A percentile compares a stretch with the other conserved stretches of the same genome.
phyloP scores from a whole-genome alignment of 1,140 invertebrate species.

The Laupala kohalensis region DNA sequence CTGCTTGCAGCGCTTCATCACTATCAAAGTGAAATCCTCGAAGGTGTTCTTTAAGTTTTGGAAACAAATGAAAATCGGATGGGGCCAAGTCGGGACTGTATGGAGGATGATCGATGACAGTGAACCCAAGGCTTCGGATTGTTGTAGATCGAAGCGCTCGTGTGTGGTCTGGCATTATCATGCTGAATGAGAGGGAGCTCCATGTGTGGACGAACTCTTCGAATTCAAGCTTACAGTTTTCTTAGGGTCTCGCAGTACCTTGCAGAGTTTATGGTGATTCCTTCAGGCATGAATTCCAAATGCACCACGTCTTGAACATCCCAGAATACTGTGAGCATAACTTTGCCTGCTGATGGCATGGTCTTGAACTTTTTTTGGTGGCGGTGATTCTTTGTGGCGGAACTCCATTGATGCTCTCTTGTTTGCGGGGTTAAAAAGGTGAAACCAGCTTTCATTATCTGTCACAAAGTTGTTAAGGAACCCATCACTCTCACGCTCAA shows the following conservation, averaged over 20 bases:
- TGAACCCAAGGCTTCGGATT: not conserved
- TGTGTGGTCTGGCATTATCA: conserved; percentile 1
- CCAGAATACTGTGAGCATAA: not conserved
- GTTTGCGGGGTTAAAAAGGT: conserved; percentile 1
- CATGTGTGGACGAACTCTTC: conserved; percentile 3
- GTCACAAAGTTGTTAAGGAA: conserved; percentile 6
- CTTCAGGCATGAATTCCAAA: not conserved
- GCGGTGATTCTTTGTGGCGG: not conserved
- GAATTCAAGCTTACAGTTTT: conserved; percentile 3
- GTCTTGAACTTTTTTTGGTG: not conserved
- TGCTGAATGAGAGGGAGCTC: not conserved
- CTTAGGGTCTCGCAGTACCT: not conserved
- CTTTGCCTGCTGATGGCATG: not conserved
- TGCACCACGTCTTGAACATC: not conserved
- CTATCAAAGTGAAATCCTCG: too few relatives aligned
- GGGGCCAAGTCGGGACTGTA: not conserved
- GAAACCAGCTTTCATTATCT: conserved; percentile 3
- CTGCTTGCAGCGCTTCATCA: not conserved
- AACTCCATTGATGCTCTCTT: conserved; percentile 4
- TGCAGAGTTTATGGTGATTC: conserved; percentile 2
- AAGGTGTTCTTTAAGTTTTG: conserved; percentile 4
- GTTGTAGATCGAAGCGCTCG: not conserved
- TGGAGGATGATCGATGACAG: not conserved
- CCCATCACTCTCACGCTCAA: not conserved
- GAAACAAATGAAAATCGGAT: not conserved